Base-by-base conservation (phyloP, 2,888 invertebrate species). In the Mythimna ferrago region DNA sequence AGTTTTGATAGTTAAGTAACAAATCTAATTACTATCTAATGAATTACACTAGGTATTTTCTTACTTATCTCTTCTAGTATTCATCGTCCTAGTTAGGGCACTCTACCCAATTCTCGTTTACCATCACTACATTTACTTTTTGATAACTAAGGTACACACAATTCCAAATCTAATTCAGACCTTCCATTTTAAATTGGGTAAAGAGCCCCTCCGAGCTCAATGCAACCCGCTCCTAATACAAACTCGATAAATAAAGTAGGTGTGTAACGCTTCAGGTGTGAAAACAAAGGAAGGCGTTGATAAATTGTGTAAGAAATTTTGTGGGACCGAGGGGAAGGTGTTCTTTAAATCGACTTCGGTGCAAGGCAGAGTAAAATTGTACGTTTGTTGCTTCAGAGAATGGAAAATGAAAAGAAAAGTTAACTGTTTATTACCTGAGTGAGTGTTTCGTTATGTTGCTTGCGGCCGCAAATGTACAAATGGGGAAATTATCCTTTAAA, bases 301-400 rank as follows among this genome's bases (percentile, higher is more conserved):
- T 87, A 87, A 85, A 86, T 87, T 85, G 85, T 78, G 71, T 74
- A 81, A 81, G 80, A 76, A 81, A 76, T 81, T 68, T 58, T 41
- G 70, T 75, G 54, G 44, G 61, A 71, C 44, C 48, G 53, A 44
- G 56, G 21, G n/a, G 9, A 66, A 78, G 76, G 71, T 14, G 70
- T 76, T 57, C 64, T 84, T 74, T 66, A 83, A 81, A 79, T 84
- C 60, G 76, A 68, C 62, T 75, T 69, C n/a, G 63, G 32, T 61
- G 63, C 66, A 64, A 41, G n/a, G 60, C 41, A 21, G 32, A 38
- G 60, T 56, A 16, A 66, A 48, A 69, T 48, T 69, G 63, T 62
- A 48, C 56, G 35, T 56, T 82, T 63, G 63, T 66, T 62, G 32
- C 21, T 38, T 51, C 54, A 16, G 11, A 70, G 62, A 73, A 41